phyloP scores from a whole-genome alignment of 2,797 vertebrate species.

The Gallinago stenura region DNA sequence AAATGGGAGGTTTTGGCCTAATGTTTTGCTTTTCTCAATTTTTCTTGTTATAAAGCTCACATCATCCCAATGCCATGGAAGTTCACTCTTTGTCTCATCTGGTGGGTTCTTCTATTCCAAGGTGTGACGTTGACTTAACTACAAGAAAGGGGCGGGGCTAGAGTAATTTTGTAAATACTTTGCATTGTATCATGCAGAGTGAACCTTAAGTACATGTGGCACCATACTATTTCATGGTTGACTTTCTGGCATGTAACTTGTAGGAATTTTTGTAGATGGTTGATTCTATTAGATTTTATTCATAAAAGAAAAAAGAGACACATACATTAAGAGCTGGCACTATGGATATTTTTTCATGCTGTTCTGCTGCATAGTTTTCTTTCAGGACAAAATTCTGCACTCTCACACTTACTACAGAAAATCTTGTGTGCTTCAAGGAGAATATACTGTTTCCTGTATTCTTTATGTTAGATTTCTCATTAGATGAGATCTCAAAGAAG shows the following conservation, averaged over 20 bases:
- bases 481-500: neutral
- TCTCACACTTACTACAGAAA: neutral
- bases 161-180: neutral
- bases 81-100: rapidly evolving
- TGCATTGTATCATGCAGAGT: neutral
- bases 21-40: neutral
- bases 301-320: neutral
- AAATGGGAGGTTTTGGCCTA: neutral
- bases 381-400: neutral
- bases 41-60: neutral
- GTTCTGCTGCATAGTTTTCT: neutral
- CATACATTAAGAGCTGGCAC: neutral
- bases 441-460: neutral
- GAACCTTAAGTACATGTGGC: neutral
- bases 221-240: neutral
- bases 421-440: neutral
- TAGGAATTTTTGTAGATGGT: neutral
- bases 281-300: neutral
- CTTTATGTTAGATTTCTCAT: neutral
- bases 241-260: neutral
- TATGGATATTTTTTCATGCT: neutral
- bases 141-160: neutral
- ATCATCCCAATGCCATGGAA: neutral
- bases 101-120: neutral
- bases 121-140: neutral